Conservation (phyloP, 1,140 invertebrate genomes). For the Ceratosolen solmsi region DNA sequence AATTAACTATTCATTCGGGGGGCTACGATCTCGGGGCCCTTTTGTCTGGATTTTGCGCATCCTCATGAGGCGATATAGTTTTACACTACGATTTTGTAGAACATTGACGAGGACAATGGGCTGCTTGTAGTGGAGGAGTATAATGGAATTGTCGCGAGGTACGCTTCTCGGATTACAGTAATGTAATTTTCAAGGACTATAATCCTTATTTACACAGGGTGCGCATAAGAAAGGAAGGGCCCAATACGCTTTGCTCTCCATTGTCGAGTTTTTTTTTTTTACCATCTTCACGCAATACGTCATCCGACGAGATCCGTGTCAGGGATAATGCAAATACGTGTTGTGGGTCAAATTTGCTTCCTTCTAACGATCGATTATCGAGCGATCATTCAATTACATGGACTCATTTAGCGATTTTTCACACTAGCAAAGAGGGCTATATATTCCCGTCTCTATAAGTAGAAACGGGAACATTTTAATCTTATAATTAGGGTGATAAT, state of each 20-base stretch:
- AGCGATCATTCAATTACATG: neutral
- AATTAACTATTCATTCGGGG: slow-evolving; percentile 44
- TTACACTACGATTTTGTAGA: slow-evolving; percentile 30
- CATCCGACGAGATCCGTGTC: neutral
- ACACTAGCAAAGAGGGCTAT: neutral
- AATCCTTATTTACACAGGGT: slow-evolving; percentile 52
- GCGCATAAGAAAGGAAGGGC: slow-evolving; percentile 28
- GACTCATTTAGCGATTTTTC: neutral
- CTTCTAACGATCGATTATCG: neutral
- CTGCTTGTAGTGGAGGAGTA: neutral
- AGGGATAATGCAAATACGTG: neutral
- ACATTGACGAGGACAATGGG: slow-evolving; percentile 28
- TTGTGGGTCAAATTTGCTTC: slow-evolving; percentile 18
- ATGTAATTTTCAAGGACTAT: slow-evolving; percentile 44
- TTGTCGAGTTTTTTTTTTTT: slow-evolving; percentile 6
- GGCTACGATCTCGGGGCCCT: slow-evolving; percentile 19
- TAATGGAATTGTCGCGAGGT: slow-evolving; percentile 37
- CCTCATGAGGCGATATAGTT: slow-evolving; percentile 32
- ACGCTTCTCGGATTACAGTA: slow-evolving; percentile 41
- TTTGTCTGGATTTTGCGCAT: neutral
- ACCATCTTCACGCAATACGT: neutral
- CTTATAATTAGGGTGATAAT: slow-evolving; percentile 46
- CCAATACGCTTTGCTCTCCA: neutral
- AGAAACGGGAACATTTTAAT: slow-evolving; percentile 28
- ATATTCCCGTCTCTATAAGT: slow-evolving; percentile 1